phyloP scores from a whole-genome alignment of 2,888 invertebrate species.

The Drosophila testacea region DNA sequence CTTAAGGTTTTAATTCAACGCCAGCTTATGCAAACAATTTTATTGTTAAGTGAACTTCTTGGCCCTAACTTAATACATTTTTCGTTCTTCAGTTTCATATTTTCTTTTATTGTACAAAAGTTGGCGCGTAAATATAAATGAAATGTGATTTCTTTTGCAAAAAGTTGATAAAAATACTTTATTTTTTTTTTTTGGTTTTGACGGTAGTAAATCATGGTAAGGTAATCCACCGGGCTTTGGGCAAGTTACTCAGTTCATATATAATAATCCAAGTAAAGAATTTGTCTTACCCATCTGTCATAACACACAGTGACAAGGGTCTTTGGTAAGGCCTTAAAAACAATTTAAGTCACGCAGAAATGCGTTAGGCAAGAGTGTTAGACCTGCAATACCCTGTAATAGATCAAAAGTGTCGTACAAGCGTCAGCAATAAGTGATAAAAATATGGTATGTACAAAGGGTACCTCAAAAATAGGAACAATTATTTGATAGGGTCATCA shows the following conservation, averaged over 20 bases:
- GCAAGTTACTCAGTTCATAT: slow-evolving; percentile 29
- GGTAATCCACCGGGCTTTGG: slow-evolving; percentile 41
- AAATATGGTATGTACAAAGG: no score
- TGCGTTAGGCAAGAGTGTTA: not conserved
- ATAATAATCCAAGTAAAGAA: slow-evolving; percentile 5
- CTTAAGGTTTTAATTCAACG: slow-evolving; percentile 25
- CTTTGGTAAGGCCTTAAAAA: slow-evolving; percentile 19
- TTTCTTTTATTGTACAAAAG: slow-evolving; percentile 63
- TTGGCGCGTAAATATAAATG: slow-evolving; percentile 68
- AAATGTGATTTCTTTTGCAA: slow-evolving; percentile 51
- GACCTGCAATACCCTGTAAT: slow-evolving; percentile 4
- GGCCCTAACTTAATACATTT: slow-evolving; percentile 47
- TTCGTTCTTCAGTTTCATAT: slow-evolving; percentile 49
- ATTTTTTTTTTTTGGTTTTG: slow-evolving; percentile 5
- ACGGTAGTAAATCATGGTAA: slow-evolving; percentile 44
- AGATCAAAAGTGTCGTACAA: not conserved
- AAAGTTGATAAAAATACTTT: slow-evolving; percentile 11
- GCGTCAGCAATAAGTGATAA: not conserved
- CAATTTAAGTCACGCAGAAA: slow-evolving; percentile 12
- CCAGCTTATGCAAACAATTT: slow-evolving; percentile 61
- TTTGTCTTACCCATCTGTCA: slow-evolving; percentile 44
- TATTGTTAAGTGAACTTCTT: slow-evolving; percentile 63
- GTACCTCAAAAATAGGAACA: not conserved
- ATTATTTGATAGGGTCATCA: no score
- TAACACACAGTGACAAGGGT: slow-evolving; percentile 49